A percentile compares a stretch with the other conserved stretches of the same genome.
phyloP scores from a whole-genome alignment of 2,888 invertebrate genomes.

The Nephrotoma appendiculata region DNA sequence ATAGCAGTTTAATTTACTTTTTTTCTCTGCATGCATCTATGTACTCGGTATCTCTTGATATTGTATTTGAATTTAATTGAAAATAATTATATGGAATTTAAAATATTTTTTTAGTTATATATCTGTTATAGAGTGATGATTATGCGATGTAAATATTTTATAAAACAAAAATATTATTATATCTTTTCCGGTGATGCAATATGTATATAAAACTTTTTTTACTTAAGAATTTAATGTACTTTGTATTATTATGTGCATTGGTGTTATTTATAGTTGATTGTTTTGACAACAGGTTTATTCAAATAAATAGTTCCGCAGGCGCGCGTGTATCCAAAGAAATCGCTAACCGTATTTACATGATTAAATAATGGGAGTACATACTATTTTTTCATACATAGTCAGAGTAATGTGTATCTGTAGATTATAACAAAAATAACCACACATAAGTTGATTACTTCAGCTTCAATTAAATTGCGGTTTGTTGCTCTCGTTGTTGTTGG shows the following conservation, averaged over 20 bases:
- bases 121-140: not conserved
- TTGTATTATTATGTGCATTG: not conserved
- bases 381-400: not conserved
- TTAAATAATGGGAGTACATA: not conserved
- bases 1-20: not conserved
- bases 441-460: not conserved
- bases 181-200: not conserved
- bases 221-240: not conserved
- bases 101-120: not conserved
- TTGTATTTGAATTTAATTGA: not conserved
- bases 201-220: not conserved
- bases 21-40: not conserved
- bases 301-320: not conserved
- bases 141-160: not conserved
- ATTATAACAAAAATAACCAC: not conserved
- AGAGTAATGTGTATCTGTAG: not conserved
- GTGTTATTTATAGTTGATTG: not conserved
- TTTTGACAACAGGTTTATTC: not conserved
- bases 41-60: not conserved
- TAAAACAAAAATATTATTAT: not conserved
- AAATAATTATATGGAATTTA: not conserved
- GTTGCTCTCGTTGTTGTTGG: not conserved
- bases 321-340: too few relatives aligned
- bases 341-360: not conserved
- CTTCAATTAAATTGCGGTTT: not conserved